Evolutionary conservation across 2,888 invertebrate genomes (phyloP).

Genomic region (Caenorhabditis sulstoni): DNA sequence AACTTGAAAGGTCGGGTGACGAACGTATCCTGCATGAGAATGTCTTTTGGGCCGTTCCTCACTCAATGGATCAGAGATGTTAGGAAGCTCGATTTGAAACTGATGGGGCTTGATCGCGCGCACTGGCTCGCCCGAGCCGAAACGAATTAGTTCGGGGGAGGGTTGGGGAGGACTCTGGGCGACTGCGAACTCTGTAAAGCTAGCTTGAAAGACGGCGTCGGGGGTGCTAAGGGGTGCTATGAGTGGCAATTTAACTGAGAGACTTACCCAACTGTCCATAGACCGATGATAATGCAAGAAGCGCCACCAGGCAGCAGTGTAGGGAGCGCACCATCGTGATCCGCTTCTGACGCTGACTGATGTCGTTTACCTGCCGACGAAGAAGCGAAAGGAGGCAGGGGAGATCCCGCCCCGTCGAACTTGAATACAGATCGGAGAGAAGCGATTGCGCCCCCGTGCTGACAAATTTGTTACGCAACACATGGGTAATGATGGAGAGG

Average conservation of each 20-base stretch:
- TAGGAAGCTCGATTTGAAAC: conserved; percentile 56
- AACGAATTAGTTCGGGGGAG: conserved; percentile 31
- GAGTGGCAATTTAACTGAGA: background rate
- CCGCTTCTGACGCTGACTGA: conserved; percentile 44
- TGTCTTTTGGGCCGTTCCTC: conserved; percentile 49
- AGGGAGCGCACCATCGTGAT: conserved; percentile 33
- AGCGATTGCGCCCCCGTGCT: conserved; percentile 8
- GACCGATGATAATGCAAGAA: conserved; percentile 6
- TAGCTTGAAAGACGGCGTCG: background rate
- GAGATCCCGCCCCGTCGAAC: conserved; percentile 49
- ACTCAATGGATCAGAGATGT: conserved; percentile 50
- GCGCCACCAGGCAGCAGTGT: conserved; percentile 34
- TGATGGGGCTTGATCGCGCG: conserved; percentile 50
- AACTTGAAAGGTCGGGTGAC: conserved; percentile 45
- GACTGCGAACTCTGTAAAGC: conserved; percentile 35
- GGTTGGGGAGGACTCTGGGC: conserved; percentile 26
- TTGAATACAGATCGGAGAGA: conserved; percentile 55
- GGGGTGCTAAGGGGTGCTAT: background rate
- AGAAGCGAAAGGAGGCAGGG: conserved; percentile 2
- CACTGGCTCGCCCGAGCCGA: conserved; percentile 52
- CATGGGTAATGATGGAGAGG: conserved; percentile 1
- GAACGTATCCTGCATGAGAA: conserved; percentile 33
- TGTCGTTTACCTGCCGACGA: conserved; percentile 43
- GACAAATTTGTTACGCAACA: conserved; percentile 42
- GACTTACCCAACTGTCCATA: conserved; percentile 24